Evolutionary conservation across 2,797 vertebrate genomes (phyloP).

Genomic region (Ctenopoma multispine): DNA sequence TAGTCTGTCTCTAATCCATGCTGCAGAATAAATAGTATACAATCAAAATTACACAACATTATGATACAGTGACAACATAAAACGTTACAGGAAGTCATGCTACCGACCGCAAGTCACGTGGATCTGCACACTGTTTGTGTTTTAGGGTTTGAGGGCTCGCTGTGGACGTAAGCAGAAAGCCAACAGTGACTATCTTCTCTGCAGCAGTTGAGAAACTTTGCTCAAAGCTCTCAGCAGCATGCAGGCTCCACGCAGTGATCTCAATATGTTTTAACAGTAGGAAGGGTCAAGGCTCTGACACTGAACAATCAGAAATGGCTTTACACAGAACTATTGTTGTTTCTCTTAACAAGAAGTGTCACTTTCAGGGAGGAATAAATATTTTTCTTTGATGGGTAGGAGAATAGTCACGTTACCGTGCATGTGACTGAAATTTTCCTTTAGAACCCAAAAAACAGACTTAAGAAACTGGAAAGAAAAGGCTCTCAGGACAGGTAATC

Average conservation of each 20-base stretch:
- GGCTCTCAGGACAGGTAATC: not conserved
- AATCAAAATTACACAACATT: conserved; percentile 38
- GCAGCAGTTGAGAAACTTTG: conserved; percentile 39
- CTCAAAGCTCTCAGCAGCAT: not conserved
- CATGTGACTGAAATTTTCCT: not conserved
- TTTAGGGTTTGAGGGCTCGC: conserved; percentile 2
- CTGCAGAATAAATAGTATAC: conserved; percentile 21
- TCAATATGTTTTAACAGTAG: conserved; percentile 38
- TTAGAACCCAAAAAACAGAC: not conserved
- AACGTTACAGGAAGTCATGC: conserved; percentile 15
- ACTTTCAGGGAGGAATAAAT: conserved; percentile 5
- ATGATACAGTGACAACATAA: not conserved
- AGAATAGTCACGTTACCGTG: conserved; percentile 12
- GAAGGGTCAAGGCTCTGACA: conserved; percentile 24
- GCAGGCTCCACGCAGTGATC: conserved; percentile 14
- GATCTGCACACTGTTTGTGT: conserved; percentile 12
- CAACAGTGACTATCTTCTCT: conserved; percentile 36
- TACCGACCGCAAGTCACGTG: conserved; percentile 14
- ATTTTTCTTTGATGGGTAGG: conserved; percentile 11
- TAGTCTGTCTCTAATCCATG: not conserved
- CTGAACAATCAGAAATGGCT: conserved; percentile 5
- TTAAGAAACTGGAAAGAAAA: not conserved
- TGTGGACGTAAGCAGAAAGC: conserved; percentile 9
- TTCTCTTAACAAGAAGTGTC: conserved; percentile 35
- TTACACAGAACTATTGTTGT: not conserved